Conservation (phyloP, 2,113 vertebrate species). For the Galemys pyrenaicus region DNA sequence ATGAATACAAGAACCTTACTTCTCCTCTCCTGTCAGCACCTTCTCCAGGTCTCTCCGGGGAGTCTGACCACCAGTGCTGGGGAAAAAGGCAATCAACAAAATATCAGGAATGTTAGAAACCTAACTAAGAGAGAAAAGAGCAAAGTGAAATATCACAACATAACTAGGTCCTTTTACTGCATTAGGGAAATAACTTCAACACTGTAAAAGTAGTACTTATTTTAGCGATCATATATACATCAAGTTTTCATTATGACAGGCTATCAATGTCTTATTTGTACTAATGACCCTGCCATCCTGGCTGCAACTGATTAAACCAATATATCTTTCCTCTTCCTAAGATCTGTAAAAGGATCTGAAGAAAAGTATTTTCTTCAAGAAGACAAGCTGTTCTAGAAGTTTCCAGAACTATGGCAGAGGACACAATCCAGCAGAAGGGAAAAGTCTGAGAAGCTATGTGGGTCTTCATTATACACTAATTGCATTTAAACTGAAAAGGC, state of each 20-base stretch:
- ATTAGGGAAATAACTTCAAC: neutral
- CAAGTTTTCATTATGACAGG: neutral
- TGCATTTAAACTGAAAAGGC: neutral
- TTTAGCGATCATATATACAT: neutral
- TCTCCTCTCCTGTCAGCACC: conserved; percentile 97
- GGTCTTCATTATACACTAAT: neutral
- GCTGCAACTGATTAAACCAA: neutral
- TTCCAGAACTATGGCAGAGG: neutral
- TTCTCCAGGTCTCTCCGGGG: conserved; percentile 98
- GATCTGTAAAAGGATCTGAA: neutral
- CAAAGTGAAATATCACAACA: neutral
- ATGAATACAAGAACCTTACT: conserved; percentile 86
- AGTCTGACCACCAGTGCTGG: conserved; percentile 96
- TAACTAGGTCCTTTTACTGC: neutral
- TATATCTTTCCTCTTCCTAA: neutral
- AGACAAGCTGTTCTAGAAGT: neutral
- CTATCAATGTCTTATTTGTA: neutral
- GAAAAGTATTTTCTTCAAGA: neutral
- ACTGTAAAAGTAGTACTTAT: neutral
- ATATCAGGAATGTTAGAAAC: neutral
- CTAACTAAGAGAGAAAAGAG: neutral
- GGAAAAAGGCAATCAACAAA: conserved; percentile 58
- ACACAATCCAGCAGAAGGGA: neutral
- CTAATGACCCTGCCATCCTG: neutral
- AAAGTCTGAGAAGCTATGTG: neutral